phyloP scores from a whole-genome alignment of 2,888 invertebrate species.

The Clusia tigrina region DNA sequence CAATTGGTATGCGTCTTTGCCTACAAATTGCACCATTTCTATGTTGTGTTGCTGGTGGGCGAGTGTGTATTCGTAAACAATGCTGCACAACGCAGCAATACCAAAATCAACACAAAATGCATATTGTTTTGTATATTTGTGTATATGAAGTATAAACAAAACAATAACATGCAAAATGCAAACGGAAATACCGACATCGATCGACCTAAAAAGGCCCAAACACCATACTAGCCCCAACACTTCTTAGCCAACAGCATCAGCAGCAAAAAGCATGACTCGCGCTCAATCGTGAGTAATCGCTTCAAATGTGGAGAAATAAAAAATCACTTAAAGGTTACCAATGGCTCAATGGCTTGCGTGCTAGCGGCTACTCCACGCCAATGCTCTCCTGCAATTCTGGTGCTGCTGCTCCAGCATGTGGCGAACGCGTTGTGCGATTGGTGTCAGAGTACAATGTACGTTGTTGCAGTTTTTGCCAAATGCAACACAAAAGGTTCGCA shows the following conservation, averaged over 20 bases:
- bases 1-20: slow-evolving; percentile 14
- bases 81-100: slow-evolving; percentile 24
- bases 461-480: background rate
- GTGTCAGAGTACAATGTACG: too few relatives aligned
- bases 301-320: slow-evolving; percentile 10
- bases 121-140: slow-evolving; percentile 3
- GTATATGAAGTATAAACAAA: slow-evolving; percentile 13
- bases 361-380: background rate
- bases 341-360: background rate
- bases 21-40: slow-evolving; percentile 13
- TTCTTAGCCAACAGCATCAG: slow-evolving; percentile 18
- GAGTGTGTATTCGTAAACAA: slow-evolving; percentile 32
- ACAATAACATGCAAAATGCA: slow-evolving; percentile 10
- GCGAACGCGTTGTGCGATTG: too few relatives aligned
- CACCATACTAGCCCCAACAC: slow-evolving; percentile 25
- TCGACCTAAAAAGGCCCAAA: slow-evolving; percentile 32
- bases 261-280: slow-evolving; percentile 8
- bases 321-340: slow-evolving; percentile 3
- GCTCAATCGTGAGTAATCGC: slow-evolving; percentile 25
- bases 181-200: slow-evolving; percentile 29
- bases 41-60: slow-evolving; percentile 13
- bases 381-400: background rate
- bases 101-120: slow-evolving; percentile 3
- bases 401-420: slow-evolving; percentile 10
- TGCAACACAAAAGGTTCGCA: background rate